Conservation (phyloP, 1,140 invertebrate genomes). For the Musca vetustissima region DNA sequence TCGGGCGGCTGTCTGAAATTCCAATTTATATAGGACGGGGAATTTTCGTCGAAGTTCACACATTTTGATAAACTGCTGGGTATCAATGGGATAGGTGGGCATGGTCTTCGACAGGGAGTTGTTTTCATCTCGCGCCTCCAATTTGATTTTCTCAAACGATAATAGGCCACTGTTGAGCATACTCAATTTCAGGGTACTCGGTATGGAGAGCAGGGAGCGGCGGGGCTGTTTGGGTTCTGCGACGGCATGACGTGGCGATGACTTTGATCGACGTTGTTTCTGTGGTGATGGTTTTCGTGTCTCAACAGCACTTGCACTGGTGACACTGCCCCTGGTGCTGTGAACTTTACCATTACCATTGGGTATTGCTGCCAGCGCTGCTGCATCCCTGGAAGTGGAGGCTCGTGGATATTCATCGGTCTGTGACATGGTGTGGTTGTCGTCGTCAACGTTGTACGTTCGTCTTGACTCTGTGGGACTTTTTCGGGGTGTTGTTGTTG, state of each 20-base stretch:
- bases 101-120: conserved; percentile 75
- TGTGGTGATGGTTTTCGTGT: background rate
- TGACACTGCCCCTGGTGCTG: conserved; percentile 22
- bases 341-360: conserved; percentile 26
- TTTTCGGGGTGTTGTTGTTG: background rate
- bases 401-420: conserved; percentile 4
- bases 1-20: conserved; percentile 84
- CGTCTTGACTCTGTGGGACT: background rate
- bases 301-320: background rate
- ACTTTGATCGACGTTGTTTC: conserved; percentile 58
- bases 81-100: conserved; percentile 73
- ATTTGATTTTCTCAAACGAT: conserved; percentile 64
- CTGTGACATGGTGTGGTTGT: background rate
- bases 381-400: conserved; percentile 22
- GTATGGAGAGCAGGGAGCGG: conserved; percentile 76
- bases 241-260: conserved; percentile 69
- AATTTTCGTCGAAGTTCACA: conserved; percentile 85
- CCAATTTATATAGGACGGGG: conserved; percentile 83
- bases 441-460: background rate
- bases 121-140: conserved; percentile 69
- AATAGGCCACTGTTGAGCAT: conserved; percentile 89
- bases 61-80: conserved; percentile 77
- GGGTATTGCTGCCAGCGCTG: conserved; percentile 2
- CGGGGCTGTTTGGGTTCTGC: conserved; percentile 74
- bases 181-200: conserved; percentile 84